A percentile compares a stretch with the other conserved stretches of the same genome.
These are phyloP conservation scores for Colletes latitarsis DNA, from an alignment of 1,140 invertebrate species.

Conservation along the genomic window DNA sequence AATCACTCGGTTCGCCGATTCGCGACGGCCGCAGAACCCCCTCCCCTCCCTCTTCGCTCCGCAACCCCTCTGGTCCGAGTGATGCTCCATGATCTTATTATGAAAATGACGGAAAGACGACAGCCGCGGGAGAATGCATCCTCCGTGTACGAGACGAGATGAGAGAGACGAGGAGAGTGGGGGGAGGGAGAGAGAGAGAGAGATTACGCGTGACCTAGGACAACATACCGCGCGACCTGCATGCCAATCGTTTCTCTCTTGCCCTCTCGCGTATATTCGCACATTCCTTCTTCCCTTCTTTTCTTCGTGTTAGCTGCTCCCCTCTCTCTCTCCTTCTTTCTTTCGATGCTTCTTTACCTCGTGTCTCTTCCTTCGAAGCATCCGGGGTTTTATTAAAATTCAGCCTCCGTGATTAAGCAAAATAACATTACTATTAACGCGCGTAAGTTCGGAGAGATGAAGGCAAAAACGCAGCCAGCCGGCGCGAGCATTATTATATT, in stretches of 20 bases:
- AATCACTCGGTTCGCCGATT: not conserved
- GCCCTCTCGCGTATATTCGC: constrained; percentile 66
- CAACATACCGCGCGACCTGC: constrained; percentile 80
- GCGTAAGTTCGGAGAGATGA: no score
- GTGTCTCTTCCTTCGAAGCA: not conserved
- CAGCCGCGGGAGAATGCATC: constrained; percentile 10
- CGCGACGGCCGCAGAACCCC: not conserved
- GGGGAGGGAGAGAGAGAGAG: constrained; percentile 34
- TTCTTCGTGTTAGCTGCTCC: constrained; percentile 26
- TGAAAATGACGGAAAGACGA: constrained; percentile 49
- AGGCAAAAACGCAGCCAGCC: no score
- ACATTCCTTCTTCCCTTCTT: constrained; percentile 60
- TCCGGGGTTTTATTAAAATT: no score
- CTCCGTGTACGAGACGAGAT: constrained; percentile 13
- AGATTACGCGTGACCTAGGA: constrained; percentile 80
- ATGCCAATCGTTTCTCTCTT: constrained; percentile 78
- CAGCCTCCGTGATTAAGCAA: no score
- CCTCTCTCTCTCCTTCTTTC: constrained; percentile 14
- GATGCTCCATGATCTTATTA: constrained; percentile 49
- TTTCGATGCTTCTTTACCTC: not conserved
- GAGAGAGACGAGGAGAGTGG: constrained; percentile 25
- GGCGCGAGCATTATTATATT: no score
- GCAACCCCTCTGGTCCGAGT: not conserved
- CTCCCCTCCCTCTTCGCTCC: no score
- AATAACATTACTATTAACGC: no score